Evolutionary conservation across 2,797 vertebrate genomes (phyloP).

Genomic region (Gorsachius magnificus): DNA sequence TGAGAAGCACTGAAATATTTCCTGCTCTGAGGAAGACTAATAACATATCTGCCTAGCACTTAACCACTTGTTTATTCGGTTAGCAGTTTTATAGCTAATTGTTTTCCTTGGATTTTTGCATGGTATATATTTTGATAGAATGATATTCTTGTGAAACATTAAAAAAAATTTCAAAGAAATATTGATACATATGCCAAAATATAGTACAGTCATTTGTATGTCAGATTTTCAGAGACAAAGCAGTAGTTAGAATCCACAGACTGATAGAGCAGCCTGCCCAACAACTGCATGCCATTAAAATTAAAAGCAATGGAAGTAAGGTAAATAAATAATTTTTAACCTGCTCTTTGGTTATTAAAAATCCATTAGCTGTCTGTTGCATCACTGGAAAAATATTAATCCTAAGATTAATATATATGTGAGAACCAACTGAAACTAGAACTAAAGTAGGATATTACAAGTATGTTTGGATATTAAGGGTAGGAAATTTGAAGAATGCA

Average conservation of each 20-base stretch:
- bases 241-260: neutral
- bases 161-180: neutral
- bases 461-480: neutral
- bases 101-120: neutral
- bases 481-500: neutral
- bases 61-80: neutral
- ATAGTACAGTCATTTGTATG: neutral
- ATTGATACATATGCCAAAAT: neutral
- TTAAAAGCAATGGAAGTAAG: neutral
- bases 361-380: fast-evolving
- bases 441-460: neutral
- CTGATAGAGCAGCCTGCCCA: neutral
- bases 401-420: neutral
- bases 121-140: neutral
- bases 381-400: neutral
- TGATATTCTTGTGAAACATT: neutral
- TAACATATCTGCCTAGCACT: neutral
- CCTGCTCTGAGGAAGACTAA: neutral
- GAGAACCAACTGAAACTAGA: neutral
- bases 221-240: neutral
- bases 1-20: neutral
- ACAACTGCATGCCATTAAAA: neutral
- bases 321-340: neutral
- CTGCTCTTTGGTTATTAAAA: neutral
- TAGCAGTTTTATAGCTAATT: neutral